phyloP scores from a whole-genome alignment of 1,140 invertebrate genomes.

The Drosophila funebris region DNA sequence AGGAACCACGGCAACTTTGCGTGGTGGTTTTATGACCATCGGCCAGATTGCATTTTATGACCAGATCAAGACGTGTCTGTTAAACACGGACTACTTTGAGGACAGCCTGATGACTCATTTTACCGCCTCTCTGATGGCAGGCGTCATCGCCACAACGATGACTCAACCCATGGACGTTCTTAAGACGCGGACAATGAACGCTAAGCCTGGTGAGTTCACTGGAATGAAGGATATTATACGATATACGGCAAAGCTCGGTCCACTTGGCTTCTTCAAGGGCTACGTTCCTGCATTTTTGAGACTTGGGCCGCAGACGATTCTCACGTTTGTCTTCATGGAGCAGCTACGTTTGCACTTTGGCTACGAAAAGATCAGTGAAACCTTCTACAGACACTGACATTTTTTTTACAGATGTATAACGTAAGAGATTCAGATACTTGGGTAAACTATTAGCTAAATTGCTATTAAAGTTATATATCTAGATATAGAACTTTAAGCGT shows the following conservation, averaged over 20 bases:
- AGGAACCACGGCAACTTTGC: slow-evolving; percentile 93
- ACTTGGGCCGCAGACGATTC: slow-evolving; percentile 97
- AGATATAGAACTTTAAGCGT: not conserved
- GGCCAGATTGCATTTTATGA: slow-evolving; percentile 98
- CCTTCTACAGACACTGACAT: not conserved
- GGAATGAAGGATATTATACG: slow-evolving; percentile 90
- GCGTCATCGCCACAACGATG: slow-evolving; percentile 96
- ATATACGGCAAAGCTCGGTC: slow-evolving; percentile 95
- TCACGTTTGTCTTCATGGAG: slow-evolving; percentile 98
- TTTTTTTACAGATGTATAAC: not conserved
- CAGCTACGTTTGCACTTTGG: slow-evolving; percentile 96
- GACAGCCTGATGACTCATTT: slow-evolving; percentile 72
- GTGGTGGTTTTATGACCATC: slow-evolving; percentile 97
- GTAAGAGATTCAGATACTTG: no score
- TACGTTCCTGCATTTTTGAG: slow-evolving; percentile 98
- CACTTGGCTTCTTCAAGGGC: slow-evolving; percentile 97
- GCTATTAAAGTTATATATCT: not conserved
- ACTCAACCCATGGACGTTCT: slow-evolving; percentile 99
- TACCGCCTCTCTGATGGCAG: slow-evolving; percentile 85
- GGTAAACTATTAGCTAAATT: not conserved
- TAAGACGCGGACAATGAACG: slow-evolving; percentile 99
- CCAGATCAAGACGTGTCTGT: slow-evolving; percentile 85
- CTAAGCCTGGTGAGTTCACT: slow-evolving; percentile 95
- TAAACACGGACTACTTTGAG: slow-evolving; percentile 56
- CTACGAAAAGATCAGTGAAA: not conserved